Evolutionary conservation across 2,113 vertebrate species (phyloP), one percentile per base, ranked within the genome.

Genomic region (Toxotes jaculatrix): DNA sequence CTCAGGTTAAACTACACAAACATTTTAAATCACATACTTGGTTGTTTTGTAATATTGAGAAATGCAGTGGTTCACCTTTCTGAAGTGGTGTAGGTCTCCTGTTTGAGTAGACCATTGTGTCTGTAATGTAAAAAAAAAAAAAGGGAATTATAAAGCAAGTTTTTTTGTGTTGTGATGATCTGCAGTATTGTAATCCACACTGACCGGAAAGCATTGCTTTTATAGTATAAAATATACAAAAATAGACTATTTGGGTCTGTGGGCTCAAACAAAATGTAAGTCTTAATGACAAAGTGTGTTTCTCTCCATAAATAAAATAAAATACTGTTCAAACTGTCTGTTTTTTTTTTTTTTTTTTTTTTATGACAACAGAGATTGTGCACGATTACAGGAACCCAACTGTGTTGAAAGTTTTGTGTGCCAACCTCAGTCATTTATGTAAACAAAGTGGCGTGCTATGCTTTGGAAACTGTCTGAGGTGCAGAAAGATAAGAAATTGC

Each of bases 211-310:
- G 70, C 76, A 76, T 92, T 90, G 90, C 92, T 95, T 96, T 94
- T 93, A 74, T 93, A 93, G 92, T 88, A 84, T 83, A 92, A 93
- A 90, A 90, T 90, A 86, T 71, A 93, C 49, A 88, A 88, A 88
- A 90, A 89, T 90, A 82, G 92, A 95, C 62, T 92, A 92, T 95
- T 96, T 96, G 95, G 88, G 95, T 94, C 95, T 90, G 77, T 90
- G 85, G 94, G 85, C 95, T 95, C 95, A 95, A 96, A 95, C 93
- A 94, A 95, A 96, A 95, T 95, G 95, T 96, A 96, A 96, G 95
- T 96, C 95, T 95, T 92, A 94, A 95, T 95, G 95, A 96, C 95
- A 94, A 95, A 92, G 92, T 88, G 94, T 95, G 94, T 95, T 95
- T 94, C 87, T 94, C 94, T 93, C 87, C 84, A 85, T 91, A 77